These are phyloP conservation scores for Brachypodius melanocephalos DNA, from an alignment of 2,113 vertebrate species.

Conservation along the genomic window DNA sequence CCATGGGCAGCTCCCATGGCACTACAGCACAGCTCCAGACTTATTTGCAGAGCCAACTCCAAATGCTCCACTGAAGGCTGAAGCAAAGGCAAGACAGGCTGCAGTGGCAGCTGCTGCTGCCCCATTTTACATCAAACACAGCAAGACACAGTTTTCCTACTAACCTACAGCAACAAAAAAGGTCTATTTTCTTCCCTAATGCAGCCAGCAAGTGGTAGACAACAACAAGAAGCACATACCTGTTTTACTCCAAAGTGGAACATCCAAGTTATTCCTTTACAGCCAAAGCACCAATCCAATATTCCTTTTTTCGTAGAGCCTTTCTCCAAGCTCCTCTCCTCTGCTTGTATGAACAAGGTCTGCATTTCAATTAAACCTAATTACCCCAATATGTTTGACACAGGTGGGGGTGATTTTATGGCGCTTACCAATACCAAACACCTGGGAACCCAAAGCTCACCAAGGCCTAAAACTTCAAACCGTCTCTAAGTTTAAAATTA, in stretches of 20 bases:
- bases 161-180: not conserved
- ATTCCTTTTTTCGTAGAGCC: not conserved
- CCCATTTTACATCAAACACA: not conserved
- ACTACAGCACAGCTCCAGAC: not conserved
- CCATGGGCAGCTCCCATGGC: accelerated
- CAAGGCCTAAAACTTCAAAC: not conserved
- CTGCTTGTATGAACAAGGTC: not conserved
- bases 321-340: not conserved
- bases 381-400: not conserved
- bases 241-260: not conserved
- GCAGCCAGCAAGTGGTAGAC: not conserved
- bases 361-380: not conserved
- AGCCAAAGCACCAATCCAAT: not conserved
- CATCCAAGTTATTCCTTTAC: not conserved
- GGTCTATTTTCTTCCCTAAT: not conserved
- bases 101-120: not conserved
- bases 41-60: not conserved
- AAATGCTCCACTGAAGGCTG: not conserved
- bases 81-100: not conserved
- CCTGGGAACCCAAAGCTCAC: not conserved
- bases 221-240: not conserved
- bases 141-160: not conserved
- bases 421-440: not conserved
- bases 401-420: not conserved
- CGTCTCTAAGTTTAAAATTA: accelerated